These are phyloP conservation scores for Procavia capensis DNA, from an alignment of 2,113 vertebrate genomes.

Conservation along the genomic window DNA sequence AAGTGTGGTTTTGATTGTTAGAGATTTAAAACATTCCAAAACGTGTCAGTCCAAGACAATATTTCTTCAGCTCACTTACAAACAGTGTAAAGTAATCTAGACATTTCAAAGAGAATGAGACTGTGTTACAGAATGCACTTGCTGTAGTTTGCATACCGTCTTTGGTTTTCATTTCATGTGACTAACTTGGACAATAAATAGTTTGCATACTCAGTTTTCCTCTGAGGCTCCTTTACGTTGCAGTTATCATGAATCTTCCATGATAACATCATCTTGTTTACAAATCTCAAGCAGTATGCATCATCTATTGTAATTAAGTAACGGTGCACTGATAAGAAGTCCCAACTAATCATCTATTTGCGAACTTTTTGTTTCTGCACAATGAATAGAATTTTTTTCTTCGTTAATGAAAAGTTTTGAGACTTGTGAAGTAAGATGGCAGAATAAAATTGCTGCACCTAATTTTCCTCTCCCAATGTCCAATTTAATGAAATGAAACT, in stretches of 20 bases:
- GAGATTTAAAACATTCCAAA: slow-evolving; percentile 80
- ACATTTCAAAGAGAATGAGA: slow-evolving; percentile 64
- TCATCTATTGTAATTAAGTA: slow-evolving; percentile 87
- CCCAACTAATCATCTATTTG: slow-evolving; percentile 83
- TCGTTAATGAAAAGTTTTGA: slow-evolving; percentile 70
- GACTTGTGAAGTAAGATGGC: slow-evolving; percentile 43
- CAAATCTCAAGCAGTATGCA: slow-evolving; percentile 87
- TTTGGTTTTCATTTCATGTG: slow-evolving; percentile 69
- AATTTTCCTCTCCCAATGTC: slow-evolving; percentile 5
- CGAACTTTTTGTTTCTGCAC: slow-evolving; percentile 77
- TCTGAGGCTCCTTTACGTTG: slow-evolving; percentile 76
- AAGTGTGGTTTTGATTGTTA: slow-evolving; percentile 66
- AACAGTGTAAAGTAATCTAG: slow-evolving; percentile 73
- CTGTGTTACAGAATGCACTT: slow-evolving; percentile 23
- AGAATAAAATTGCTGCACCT: slow-evolving; percentile 9
- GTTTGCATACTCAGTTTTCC: slow-evolving; percentile 60
- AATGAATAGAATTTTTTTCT: slow-evolving; percentile 75
- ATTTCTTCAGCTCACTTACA: slow-evolving; percentile 60
- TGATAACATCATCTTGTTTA: slow-evolving; percentile 85
- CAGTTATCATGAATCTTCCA: slow-evolving; percentile 82
- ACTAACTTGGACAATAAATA: slow-evolving; percentile 64
- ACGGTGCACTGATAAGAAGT: slow-evolving; percentile 80
- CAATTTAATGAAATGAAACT: background rate
- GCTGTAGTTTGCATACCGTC: background rate
- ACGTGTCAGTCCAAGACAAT: slow-evolving; percentile 62